A percentile compares a stretch with the other conserved stretches of the same genome.
phyloP scores from a whole-genome alignment of 2,888 invertebrate genomes.

The Pollenia griseotomentosa region DNA sequence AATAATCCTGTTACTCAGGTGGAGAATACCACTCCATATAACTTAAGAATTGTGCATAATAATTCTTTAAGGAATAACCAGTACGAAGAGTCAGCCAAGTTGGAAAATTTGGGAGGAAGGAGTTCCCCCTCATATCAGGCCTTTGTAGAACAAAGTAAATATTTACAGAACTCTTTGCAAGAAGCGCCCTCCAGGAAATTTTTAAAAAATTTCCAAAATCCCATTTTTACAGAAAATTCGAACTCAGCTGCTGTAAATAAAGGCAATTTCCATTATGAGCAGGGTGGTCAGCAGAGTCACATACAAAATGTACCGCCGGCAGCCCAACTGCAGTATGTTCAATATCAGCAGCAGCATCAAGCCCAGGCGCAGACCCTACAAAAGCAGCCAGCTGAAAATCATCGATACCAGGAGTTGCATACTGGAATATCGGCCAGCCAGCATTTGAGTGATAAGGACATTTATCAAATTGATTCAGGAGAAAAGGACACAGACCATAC shows the following conservation, averaged over 20 bases:
- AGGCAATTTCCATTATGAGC: slow-evolving; percentile 80
- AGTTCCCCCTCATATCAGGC: slow-evolving; percentile 77
- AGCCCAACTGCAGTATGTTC: slow-evolving; percentile 76
- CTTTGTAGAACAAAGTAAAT: slow-evolving; percentile 73
- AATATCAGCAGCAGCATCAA: slow-evolving; percentile 46
- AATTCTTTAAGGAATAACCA: not conserved
- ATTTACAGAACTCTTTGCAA: slow-evolving; percentile 67
- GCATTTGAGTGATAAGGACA: slow-evolving; percentile 65
- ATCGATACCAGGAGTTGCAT: slow-evolving; percentile 34
- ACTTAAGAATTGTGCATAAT: not conserved
- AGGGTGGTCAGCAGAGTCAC: slow-evolving; percentile 55
- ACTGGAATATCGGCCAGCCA: slow-evolving; percentile 23
- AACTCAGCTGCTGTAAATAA: slow-evolving; percentile 74
- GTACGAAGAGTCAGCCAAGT: slow-evolving; percentile 26
- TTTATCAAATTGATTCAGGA: slow-evolving; percentile 63
- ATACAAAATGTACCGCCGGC: slow-evolving; percentile 73
- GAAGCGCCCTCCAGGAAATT: slow-evolving; percentile 83
- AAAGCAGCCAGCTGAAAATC: slow-evolving; percentile 69
- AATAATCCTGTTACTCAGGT: slow-evolving; percentile 30
- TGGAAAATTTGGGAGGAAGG: slow-evolving; percentile 44
- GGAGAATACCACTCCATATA: not conserved
- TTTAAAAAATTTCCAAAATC: slow-evolving; percentile 80
- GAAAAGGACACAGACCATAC: slow-evolving; percentile 27
- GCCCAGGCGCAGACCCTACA: slow-evolving; percentile 8
- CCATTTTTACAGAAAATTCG: slow-evolving; percentile 73